These are phyloP conservation scores for Copidosoma aretas DNA, from an alignment of 2,888 invertebrate genomes.

Conservation along the genomic window DNA sequence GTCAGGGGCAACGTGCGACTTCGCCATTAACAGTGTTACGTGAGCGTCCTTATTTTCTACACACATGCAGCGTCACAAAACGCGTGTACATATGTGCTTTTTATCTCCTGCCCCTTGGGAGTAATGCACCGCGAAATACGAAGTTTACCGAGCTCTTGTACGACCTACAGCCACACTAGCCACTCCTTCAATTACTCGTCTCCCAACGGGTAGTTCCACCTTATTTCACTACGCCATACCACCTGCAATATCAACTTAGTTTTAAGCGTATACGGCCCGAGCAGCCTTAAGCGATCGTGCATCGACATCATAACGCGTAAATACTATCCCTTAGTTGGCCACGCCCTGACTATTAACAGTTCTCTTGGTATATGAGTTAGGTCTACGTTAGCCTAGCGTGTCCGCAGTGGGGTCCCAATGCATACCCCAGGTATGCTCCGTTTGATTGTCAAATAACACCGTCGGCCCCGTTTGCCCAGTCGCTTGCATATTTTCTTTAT, in stretches of 20 bases:
- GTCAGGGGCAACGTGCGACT: constrained; percentile 8
- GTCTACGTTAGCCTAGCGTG: constrained; percentile 4
- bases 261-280: constrained; percentile 2
- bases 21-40: constrained; percentile 4
- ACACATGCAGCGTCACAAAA: constrained; percentile 15
- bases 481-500: too few relatives aligned
- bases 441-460: background rate
- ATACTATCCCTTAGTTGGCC: background rate
- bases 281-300: background rate
- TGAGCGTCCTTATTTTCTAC: background rate
- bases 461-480: too few relatives aligned
- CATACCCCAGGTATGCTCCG: constrained; percentile 1
- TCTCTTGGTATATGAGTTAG: background rate
- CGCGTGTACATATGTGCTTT: background rate
- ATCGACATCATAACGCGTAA: constrained; percentile 8
- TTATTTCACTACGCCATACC: background rate
- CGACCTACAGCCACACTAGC: background rate
- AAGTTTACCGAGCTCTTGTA: background rate
- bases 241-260: constrained; percentile 8
- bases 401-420: constrained; percentile 4
- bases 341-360: background rate
- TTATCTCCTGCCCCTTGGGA: background rate
- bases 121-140: background rate
- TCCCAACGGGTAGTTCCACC: constrained; percentile 1
- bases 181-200: background rate